phyloP scores from a whole-genome alignment of 1,140 invertebrate genomes.

The Drosophila prosaltans region DNA sequence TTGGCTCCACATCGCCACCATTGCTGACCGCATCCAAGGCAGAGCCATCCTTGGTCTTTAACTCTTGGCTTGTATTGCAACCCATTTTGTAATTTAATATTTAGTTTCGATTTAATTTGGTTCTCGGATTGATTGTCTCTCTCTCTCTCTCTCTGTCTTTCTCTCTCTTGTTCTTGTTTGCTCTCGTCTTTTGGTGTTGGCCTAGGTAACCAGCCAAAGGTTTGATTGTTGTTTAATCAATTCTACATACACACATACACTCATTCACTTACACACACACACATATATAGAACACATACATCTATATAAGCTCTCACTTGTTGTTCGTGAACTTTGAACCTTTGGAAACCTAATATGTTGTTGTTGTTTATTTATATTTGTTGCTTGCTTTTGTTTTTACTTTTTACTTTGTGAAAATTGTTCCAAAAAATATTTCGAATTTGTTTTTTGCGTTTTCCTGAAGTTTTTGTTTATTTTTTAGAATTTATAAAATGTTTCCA shows the following conservation, averaged over 20 bases:
- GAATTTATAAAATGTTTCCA: slow-evolving; percentile 52
- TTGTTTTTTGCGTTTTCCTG: neutral
- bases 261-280: slow-evolving; percentile 7
- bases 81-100: slow-evolving; percentile 56
- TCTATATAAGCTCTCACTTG: slow-evolving; percentile 38
- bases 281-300: slow-evolving; percentile 1
- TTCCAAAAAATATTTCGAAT: slow-evolving; percentile 54
- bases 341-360: slow-evolving; percentile 25
- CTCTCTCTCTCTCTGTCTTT: slow-evolving; percentile 1
- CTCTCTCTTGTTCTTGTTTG: slow-evolving; percentile 7
- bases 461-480: slow-evolving; percentile 22
- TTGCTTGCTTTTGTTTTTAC: neutral
- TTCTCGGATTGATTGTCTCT: slow-evolving; percentile 33
- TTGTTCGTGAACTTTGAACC: slow-evolving; percentile 38
- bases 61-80: slow-evolving; percentile 81
- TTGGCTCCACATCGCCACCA: slow-evolving; percentile 59
- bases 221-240: slow-evolving; percentile 74
- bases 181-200: slow-evolving; percentile 42
- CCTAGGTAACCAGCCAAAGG: slow-evolving; percentile 67
- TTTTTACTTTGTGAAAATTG: slow-evolving; percentile 46
- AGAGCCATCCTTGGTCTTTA: slow-evolving; percentile 77
- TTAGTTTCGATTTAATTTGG: slow-evolving; percentile 25
- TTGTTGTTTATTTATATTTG: slow-evolving; percentile 26
- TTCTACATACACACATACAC: slow-evolving; percentile 47
- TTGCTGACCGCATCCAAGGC: slow-evolving; percentile 72